Evolutionary conservation across 2,888 invertebrate species (phyloP).

Genomic region (Drosophila subquinaria): DNA sequence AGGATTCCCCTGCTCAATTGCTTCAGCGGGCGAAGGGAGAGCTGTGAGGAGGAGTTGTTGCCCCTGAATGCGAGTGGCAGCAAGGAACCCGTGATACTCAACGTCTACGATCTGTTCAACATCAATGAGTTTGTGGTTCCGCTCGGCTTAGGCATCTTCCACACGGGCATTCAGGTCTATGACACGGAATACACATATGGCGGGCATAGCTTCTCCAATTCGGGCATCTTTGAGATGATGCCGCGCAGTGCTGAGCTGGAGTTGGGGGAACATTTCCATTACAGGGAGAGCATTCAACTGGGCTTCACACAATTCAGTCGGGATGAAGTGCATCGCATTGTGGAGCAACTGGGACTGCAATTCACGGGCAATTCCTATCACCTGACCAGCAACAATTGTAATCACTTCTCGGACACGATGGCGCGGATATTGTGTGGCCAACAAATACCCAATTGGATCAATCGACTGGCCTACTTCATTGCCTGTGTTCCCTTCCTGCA

Average conservation of each 20-base stretch:
- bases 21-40: slow-evolving; percentile 15
- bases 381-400: slow-evolving; percentile 95
- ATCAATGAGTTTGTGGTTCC: slow-evolving; percentile 97
- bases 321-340: slow-evolving; percentile 94
- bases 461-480: slow-evolving; percentile 88
- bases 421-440: slow-evolving; percentile 95
- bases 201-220: slow-evolving; percentile 97
- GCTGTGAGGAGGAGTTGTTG: slow-evolving; percentile 36
- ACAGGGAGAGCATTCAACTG: slow-evolving; percentile 95
- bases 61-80: background rate
- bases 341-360: slow-evolving; percentile 95
- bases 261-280: slow-evolving; percentile 96
- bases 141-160: slow-evolving; percentile 98
- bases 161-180: slow-evolving; percentile 96
- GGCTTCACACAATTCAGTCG: slow-evolving; percentile 98
- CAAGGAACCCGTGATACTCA: slow-evolving; percentile 93
- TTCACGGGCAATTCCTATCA: slow-evolving; percentile 98
- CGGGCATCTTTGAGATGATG: slow-evolving; percentile 97
- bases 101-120: slow-evolving; percentile 99
- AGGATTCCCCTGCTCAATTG: slow-evolving; percentile 36
- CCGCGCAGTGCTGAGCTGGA: slow-evolving; percentile 95
- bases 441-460: slow-evolving; percentile 98
- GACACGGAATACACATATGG: slow-evolving; percentile 89
- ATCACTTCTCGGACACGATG: slow-evolving; percentile 96
- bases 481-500: slow-evolving; percentile 98